Evolutionary conservation across 2,113 vertebrate genomes (phyloP).

Genomic region (Petroica traversi): DNA sequence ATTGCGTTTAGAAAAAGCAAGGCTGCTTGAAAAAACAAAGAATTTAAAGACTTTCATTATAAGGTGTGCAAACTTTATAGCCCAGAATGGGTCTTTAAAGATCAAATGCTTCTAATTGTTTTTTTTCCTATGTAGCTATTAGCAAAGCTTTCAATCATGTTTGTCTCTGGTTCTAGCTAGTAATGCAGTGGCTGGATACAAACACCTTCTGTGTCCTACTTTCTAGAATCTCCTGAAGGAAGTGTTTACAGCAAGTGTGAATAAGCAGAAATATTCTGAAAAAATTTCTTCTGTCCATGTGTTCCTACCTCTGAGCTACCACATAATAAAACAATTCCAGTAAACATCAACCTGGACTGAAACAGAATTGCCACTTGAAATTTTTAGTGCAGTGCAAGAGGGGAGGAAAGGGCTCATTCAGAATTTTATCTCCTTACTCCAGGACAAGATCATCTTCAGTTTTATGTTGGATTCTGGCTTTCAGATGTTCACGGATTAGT

Average conservation of each 20-base stretch:
- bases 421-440: not conserved
- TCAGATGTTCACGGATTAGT: not conserved
- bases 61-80: not conserved
- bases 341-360: not conserved
- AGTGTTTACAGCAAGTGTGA: slow-evolving; percentile 54
- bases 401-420: not conserved
- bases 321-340: not conserved
- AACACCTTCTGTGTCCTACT: slow-evolving; percentile 55
- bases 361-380: not conserved
- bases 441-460: not conserved
- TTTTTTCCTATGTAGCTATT: not conserved
- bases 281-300: not conserved
- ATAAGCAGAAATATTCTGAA: slow-evolving; percentile 53
- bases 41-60: not conserved
- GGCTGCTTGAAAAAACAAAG: not conserved
- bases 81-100: not conserved
- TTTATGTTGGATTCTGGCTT: not conserved
- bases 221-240: slow-evolving; percentile 47
- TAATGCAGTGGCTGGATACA: slow-evolving; percentile 14
- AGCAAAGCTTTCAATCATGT: not conserved
- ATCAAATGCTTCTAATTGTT: not conserved
- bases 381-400: not conserved
- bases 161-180: not conserved
- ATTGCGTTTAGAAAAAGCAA: not conserved
- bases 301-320: not conserved